phyloP scores from a whole-genome alignment of 1,140 invertebrate species.

The Philotrypesis tridentata region DNA sequence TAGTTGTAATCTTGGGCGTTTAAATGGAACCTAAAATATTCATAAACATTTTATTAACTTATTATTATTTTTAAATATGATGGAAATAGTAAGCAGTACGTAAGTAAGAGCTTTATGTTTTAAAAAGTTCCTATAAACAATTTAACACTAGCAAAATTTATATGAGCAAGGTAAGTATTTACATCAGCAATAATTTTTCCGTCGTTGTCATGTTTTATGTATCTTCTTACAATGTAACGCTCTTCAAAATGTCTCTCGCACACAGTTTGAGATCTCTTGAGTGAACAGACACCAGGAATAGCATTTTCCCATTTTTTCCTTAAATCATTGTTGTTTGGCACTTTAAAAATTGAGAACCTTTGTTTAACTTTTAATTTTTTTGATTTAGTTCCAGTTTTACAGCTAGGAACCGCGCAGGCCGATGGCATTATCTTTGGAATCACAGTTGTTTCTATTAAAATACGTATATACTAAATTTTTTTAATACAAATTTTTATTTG shows the following conservation, averaged over 20 bases:
- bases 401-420: background rate
- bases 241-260: conserved; percentile 4
- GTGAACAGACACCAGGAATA: background rate
- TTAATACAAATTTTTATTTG: background rate
- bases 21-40: background rate
- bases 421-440: conserved; percentile 3
- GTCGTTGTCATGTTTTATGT: background rate
- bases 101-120: too few species aligned
- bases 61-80: background rate
- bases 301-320: background rate
- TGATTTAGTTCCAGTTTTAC: background rate
- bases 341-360: conserved; percentile 3
- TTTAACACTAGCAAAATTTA: background rate
- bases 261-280: background rate
- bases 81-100: too few species aligned
- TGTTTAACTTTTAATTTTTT: background rate
- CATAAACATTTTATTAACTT: background rate
- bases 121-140: background rate
- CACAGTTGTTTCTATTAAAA: background rate
- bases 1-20: background rate
- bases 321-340: background rate
- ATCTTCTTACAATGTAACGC: background rate
- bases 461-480: background rate
- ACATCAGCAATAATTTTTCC: background rate
- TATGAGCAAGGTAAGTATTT: background rate